These are phyloP conservation scores for Macroteleia sp. DNA, from an alignment of 2,888 invertebrate genomes.

Conservation along the genomic window DNA sequence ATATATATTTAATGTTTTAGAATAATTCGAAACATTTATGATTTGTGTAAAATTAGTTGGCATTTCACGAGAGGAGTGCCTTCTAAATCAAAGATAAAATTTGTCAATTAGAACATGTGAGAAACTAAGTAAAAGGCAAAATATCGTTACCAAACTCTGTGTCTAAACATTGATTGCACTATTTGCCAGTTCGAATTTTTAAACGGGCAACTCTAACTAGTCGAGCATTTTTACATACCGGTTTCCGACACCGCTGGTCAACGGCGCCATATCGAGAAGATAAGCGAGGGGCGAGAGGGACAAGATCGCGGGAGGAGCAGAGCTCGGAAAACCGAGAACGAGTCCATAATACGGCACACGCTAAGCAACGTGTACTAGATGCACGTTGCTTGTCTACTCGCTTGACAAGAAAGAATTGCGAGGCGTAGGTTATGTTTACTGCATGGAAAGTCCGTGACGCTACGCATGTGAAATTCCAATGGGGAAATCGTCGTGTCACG, in stretches of 20 bases:
- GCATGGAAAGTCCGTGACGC: conserved; percentile 58
- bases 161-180: conserved; percentile 43
- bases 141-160: conserved; percentile 17
- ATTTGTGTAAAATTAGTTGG: no score
- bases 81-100: no score
- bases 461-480: conserved; percentile 57
- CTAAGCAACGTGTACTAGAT: conserved; percentile 20
- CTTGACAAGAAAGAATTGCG: conserved; percentile 35
- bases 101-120: no score
- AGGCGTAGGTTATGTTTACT: conserved; percentile 44
- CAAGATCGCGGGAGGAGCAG: conserved; percentile 21
- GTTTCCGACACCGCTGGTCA: conserved; percentile 52
- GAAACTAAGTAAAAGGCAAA: conserved; percentile 11
- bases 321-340: conserved; percentile 45
- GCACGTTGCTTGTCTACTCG: conserved; percentile 5
- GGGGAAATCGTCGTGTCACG: conserved; percentile 49
- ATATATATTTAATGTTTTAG: no score
- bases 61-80: no score
- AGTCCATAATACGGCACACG: conserved; percentile 38
- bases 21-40: no score
- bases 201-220: conserved; percentile 50
- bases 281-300: not conserved
- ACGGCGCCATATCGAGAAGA: conserved; percentile 51
- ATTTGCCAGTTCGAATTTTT: conserved; percentile 43
- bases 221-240: conserved; percentile 54